Conservation (phyloP, 2,888 invertebrate species). For the Lasioglossum calceatum region DNA sequence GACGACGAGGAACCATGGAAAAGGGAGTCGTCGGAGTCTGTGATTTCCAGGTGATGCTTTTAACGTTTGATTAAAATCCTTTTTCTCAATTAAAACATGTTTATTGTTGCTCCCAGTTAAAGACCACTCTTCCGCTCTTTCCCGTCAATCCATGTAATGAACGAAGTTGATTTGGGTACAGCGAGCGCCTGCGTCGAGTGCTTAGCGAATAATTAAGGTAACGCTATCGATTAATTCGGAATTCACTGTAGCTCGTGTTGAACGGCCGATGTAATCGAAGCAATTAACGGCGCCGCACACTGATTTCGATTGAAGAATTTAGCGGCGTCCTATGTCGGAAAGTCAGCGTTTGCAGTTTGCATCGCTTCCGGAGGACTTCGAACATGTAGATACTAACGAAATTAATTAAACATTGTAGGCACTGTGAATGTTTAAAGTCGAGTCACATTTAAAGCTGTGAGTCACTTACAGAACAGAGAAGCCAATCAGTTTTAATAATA, state of each 20-base stretch:
- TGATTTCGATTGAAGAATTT: not conserved
- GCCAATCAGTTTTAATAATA: too few species aligned
- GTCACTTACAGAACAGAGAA: too few species aligned
- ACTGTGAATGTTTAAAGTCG: not conserved
- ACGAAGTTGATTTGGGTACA: constrained; percentile 13
- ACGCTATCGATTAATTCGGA: constrained; percentile 22
- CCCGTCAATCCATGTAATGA: constrained; percentile 1
- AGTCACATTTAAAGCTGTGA: too few species aligned
- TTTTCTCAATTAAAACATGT: constrained; percentile 19
- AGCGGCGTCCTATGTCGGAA: not conserved
- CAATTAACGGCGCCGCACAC: not conserved
- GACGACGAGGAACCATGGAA: not conserved
- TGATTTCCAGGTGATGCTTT: too few species aligned
- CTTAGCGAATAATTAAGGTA: constrained; percentile 44
- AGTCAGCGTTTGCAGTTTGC: not conserved
- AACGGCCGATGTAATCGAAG: not conserved
- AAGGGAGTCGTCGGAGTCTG: not conserved
- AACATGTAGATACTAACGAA: not conserved
- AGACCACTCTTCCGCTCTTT: not conserved
- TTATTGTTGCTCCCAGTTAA: constrained; percentile 10
- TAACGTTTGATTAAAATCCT: not conserved
- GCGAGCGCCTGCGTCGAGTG: constrained; percentile 26
- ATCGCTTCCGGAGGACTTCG: not conserved
- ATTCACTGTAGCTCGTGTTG: not conserved
- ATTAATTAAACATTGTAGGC: not conserved